phyloP scores from a whole-genome alignment of 2,888 invertebrate species.

The Agrochola litura region DNA sequence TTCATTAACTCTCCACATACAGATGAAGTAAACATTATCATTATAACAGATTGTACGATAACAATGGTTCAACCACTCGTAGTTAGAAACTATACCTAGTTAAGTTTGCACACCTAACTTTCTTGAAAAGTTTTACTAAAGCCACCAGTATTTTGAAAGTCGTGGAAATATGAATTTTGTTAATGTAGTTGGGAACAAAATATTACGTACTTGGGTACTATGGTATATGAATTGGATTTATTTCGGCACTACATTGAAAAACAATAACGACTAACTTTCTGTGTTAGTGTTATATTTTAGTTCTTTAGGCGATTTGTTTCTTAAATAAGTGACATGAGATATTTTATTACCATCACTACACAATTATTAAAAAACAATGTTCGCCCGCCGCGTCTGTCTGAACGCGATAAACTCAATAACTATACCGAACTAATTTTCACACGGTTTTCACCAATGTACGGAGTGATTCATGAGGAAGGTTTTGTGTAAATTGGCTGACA shows the following conservation, averaged over 20 bases:
- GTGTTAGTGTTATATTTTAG: not conserved
- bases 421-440: too few species aligned
- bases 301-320: not conserved
- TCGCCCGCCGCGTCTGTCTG: too few species aligned
- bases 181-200: not conserved
- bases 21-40: conserved; percentile 2
- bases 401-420: too few species aligned
- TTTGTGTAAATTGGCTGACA: too few species aligned
- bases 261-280: not conserved
- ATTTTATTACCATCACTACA: too few species aligned
- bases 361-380: too few species aligned
- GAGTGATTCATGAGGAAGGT: too few species aligned
- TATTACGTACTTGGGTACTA: not conserved
- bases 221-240: not conserved
- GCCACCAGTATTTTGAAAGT: conserved; percentile 33
- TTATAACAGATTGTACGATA: conserved; percentile 22
- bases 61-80: not conserved
- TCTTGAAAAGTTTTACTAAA: conserved; percentile 4
- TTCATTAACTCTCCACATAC: not conserved
- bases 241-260: not conserved
- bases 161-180: conserved; percentile 4
- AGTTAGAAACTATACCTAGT: conserved; percentile 11
- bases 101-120: conserved; percentile 26
- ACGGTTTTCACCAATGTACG: too few species aligned
- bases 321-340: not conserved